phyloP scores from a whole-genome alignment of 2,888 invertebrate genomes.

The Patella pellucida region DNA sequence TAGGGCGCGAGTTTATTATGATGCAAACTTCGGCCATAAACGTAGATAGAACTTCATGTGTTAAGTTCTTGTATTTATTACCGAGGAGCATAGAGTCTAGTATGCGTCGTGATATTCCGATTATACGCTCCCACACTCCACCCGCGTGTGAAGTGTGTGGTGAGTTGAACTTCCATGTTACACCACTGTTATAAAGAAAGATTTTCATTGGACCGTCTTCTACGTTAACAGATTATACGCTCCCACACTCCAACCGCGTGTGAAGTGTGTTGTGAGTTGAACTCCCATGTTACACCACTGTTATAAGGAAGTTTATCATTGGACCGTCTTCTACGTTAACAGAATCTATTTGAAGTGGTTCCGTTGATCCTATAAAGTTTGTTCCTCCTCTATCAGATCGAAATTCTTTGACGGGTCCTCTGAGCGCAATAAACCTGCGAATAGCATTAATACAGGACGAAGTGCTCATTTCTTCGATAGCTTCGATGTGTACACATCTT shows the following conservation, averaged over 20 bases:
- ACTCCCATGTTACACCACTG: too few relatives aligned
- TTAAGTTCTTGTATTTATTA: slow-evolving; percentile 21
- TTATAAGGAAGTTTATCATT: too few relatives aligned
- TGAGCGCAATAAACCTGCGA: slow-evolving; percentile 32
- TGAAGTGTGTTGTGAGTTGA: too few relatives aligned
- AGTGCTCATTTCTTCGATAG: slow-evolving; percentile 38
- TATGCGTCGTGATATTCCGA: slow-evolving; percentile 32
- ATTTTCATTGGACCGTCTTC: background rate
- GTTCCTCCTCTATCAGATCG: too few relatives aligned
- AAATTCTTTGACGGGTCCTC: too few relatives aligned
- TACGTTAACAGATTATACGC: too few relatives aligned
- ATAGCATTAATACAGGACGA: slow-evolving; percentile 43
- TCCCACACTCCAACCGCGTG: too few relatives aligned
- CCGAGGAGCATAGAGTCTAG: slow-evolving; percentile 32
- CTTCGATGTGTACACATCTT: slow-evolving; percentile 41
- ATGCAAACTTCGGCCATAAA: slow-evolving; percentile 36
- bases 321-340: too few relatives aligned
- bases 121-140: slow-evolving; percentile 35
- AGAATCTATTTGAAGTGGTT: too few relatives aligned
- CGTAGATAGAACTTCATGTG: slow-evolving; percentile 35
- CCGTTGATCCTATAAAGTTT: too few relatives aligned
- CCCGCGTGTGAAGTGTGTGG: slow-evolving; percentile 39
- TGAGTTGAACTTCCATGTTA: slow-evolving; percentile 37
- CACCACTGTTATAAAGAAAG: background rate
- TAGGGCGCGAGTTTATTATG: slow-evolving; percentile 35